Conservation (phyloP, 2,888 invertebrate genomes). For the Gerris lacustris region DNA sequence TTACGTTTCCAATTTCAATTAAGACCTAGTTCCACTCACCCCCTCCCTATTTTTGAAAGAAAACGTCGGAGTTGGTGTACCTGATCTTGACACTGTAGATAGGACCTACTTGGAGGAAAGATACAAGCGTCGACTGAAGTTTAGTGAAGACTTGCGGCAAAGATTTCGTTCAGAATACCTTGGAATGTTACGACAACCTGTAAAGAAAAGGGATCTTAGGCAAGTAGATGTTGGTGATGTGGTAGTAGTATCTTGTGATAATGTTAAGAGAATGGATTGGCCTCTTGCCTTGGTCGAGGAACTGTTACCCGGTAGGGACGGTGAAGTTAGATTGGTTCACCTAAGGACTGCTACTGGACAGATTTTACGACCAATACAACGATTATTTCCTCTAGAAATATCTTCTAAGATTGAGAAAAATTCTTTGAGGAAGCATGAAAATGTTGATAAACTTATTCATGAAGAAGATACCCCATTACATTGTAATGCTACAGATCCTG, state of each 20-base stretch:
- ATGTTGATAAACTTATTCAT: no score
- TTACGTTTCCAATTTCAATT: constrained; percentile 35
- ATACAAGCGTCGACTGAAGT: constrained; percentile 2
- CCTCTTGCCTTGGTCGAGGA: constrained; percentile 4
- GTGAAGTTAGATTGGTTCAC: constrained; percentile 4
- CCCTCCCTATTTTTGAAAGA: constrained; percentile 30
- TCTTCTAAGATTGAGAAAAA: no score
- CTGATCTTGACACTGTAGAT: constrained; percentile 13
- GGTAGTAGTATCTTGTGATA: constrained; percentile 15
- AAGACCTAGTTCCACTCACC: constrained; percentile 28
- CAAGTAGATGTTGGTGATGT: constrained; percentile 13
- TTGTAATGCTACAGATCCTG: no score
- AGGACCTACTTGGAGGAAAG: constrained; percentile 1
- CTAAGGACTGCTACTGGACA: constrained; percentile 11
- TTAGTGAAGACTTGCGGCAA: constrained; percentile 12
- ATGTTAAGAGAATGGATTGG: constrained; percentile 18
- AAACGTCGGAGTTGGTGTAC: constrained; percentile 7
- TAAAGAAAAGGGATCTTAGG: background rate
- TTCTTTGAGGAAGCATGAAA: no score
- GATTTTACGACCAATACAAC: constrained; percentile 9
- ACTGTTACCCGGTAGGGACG: constrained; percentile 14
- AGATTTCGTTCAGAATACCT: constrained; percentile 20
- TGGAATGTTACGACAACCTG: constrained; percentile 8
- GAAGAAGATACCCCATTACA: no score
- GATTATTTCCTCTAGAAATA: no score